Evolutionary conservation across 1,140 invertebrate species (phyloP), one percentile per base, ranked within the genome.

Genomic region (Cyclina sinensis): DNA sequence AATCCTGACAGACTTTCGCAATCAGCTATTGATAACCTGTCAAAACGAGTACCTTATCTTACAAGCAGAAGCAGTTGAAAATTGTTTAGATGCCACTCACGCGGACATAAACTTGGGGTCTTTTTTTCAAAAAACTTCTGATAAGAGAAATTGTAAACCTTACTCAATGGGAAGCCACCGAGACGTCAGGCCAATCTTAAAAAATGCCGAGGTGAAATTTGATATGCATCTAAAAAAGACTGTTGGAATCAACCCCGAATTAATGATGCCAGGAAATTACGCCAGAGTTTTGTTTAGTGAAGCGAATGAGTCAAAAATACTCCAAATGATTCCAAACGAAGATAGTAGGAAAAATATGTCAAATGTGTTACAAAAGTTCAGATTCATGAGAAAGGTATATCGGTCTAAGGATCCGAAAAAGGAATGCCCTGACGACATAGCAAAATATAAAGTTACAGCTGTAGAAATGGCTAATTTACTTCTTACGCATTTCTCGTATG

Each of bases 141-240:
- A 24, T 76, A 30, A 76, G 73, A 24, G 37, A 74, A 48, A 27
- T 39, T 76, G 73, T n/a, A 37, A 0, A 39, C 37, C 0, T 76
- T 2, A 51, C 35, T 3, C 73, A 76, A 18, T n/a, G 73, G 73
- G 39, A 76, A 76, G 11, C 24, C 24, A 76, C 73, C 24, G 43
- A 16, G 43, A 76, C 37, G 46, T 76, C n/a, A 76, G 46, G 18
- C n/a, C n/a, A 46, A 76, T 76, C n/a, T 12, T 43, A 21, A 76
- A 76, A 43, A 24, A 11, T 12, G 12, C 1, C 24, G 73, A 76
- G 46, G 35, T 74, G n/a, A 76, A 24, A 46, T 27, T 76, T 76
- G 35, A 76, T 76, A 76, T 37, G 39, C 37, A 76, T 30, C 46
- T 48, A 48, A 76, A 43, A 37, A 76, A 76, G 21, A 76, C 73